Evolutionary conservation across 2,113 vertebrate genomes (phyloP).

Genomic region (Pangasianodon hypophthalmus): DNA sequence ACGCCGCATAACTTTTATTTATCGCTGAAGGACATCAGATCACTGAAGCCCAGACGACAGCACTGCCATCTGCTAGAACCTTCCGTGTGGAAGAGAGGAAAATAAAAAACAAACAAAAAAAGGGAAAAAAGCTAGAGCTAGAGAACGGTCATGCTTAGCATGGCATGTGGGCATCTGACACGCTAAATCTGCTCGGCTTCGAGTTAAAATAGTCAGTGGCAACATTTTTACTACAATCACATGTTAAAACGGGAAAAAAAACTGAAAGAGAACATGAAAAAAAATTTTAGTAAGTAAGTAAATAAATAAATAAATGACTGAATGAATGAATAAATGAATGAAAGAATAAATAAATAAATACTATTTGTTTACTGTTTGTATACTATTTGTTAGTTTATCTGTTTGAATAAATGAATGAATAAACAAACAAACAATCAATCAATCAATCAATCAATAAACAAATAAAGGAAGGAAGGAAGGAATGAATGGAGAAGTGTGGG

Average conservation of each 20-base stretch:
- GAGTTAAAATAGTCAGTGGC: slow-evolving; percentile 55
- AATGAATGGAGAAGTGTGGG: not conserved
- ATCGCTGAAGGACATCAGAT: slow-evolving; percentile 57
- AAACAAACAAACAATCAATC: not conserved
- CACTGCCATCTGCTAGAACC: slow-evolving; percentile 61
- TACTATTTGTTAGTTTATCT: not conserved
- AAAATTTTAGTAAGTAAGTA: not conserved
- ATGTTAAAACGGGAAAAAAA: not conserved
- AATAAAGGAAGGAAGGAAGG: not conserved
- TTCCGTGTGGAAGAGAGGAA: not conserved
- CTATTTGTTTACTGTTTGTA: not conserved
- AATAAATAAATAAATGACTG: not conserved
- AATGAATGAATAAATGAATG: not conserved
- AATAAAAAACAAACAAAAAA: slow-evolving; percentile 3
- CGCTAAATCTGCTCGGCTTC: slow-evolving; percentile 51
- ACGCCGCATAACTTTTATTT: slow-evolving; percentile 63
- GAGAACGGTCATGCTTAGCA: slow-evolving; percentile 19
- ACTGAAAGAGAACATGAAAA: not conserved
- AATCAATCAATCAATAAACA: too few species aligned
- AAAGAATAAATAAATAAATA: too few species aligned
- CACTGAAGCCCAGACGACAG: slow-evolving; percentile 51
- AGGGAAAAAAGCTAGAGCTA: not conserved
- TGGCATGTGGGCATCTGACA: slow-evolving; percentile 38
- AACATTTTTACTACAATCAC: slow-evolving; percentile 60
- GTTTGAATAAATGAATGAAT: not conserved